phyloP scores from a whole-genome alignment of 2,888 invertebrate genomes.

The Sepioteuthis lessoniana region DNA sequence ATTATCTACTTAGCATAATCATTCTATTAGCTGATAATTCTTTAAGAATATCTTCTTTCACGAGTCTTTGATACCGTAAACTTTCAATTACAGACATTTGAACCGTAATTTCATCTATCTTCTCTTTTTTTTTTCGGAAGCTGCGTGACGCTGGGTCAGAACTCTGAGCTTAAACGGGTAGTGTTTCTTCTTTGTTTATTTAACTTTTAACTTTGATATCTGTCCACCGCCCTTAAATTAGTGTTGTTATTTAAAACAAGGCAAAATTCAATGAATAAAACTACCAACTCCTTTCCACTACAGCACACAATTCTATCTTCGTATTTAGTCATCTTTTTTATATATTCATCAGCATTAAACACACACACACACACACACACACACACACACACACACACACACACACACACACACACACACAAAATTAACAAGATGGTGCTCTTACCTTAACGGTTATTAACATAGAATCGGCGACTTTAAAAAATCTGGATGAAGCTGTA shows the following conservation, averaged over 20 bases:
- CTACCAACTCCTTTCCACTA: neutral
- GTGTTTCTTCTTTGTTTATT: neutral
- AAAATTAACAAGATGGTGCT: too few relatives aligned
- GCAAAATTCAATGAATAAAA: neutral
- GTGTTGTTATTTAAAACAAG: neutral
- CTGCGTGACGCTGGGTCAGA: neutral
- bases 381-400: too few relatives aligned
- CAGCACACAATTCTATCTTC: neutral
- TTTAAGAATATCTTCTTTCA: neutral
- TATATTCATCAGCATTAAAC: too few relatives aligned
- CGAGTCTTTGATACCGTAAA: neutral
- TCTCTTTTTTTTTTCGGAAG: neutral
- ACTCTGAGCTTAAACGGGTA: neutral
- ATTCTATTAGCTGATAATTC: neutral
- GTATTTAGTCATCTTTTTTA: too few relatives aligned
- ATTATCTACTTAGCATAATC: neutral
- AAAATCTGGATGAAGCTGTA: too few relatives aligned
- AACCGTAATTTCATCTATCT: neutral
- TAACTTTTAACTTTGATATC: neutral
- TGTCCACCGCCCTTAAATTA: neutral
- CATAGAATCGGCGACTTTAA: too few relatives aligned
- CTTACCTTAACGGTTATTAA: too few relatives aligned
- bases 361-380: too few relatives aligned
- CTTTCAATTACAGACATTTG: neutral
- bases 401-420: too few relatives aligned